Evolutionary conservation across 2,797 vertebrate species (phyloP).

Genomic region (Syngnathus acus): DNA sequence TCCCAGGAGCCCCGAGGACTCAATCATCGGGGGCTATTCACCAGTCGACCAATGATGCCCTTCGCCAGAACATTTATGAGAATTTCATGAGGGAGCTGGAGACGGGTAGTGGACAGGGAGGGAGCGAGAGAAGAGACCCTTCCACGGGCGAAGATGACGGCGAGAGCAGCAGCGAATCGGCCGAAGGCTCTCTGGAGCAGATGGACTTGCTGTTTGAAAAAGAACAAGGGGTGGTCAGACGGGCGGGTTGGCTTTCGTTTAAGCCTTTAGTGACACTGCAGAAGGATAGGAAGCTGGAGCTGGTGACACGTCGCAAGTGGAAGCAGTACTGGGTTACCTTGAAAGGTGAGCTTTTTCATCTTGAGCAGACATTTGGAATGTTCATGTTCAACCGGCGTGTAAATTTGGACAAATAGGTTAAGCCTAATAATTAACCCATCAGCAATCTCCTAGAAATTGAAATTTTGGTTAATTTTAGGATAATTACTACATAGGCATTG

Average conservation of each 20-base stretch:
- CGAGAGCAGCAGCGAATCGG: constrained; percentile 80
- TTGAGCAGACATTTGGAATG: too few relatives aligned
- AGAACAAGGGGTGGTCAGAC: constrained; percentile 90
- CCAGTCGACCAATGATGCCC: constrained; percentile 67
- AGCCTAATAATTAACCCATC: too few relatives aligned
- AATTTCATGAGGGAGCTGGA: constrained; percentile 94
- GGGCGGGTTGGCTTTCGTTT: constrained; percentile 91
- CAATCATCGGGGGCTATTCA: constrained; percentile 76
- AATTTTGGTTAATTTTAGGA: background rate
- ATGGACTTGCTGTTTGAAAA: constrained; percentile 88
- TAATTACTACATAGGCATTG: background rate
- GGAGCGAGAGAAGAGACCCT: constrained; percentile 65
- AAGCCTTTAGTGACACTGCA: constrained; percentile 87
- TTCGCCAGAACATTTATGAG: constrained; percentile 89
- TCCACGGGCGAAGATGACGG: constrained; percentile 80
- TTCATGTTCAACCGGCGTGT: background rate
- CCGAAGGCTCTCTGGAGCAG: constrained; percentile 83
- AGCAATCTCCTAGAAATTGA: too few relatives aligned
- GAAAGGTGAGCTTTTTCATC: constrained; percentile 72
- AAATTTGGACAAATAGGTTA: too few relatives aligned
- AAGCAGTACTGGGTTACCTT: constrained; percentile 92
- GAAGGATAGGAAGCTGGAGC: constrained; percentile 89
- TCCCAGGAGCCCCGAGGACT: constrained; percentile 70
- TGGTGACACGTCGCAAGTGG: constrained; percentile 85
- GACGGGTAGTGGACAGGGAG: constrained; percentile 65